Base-by-base conservation (phyloP, 2,113 vertebrate species). In the Ploceus nigricollis region DNA sequence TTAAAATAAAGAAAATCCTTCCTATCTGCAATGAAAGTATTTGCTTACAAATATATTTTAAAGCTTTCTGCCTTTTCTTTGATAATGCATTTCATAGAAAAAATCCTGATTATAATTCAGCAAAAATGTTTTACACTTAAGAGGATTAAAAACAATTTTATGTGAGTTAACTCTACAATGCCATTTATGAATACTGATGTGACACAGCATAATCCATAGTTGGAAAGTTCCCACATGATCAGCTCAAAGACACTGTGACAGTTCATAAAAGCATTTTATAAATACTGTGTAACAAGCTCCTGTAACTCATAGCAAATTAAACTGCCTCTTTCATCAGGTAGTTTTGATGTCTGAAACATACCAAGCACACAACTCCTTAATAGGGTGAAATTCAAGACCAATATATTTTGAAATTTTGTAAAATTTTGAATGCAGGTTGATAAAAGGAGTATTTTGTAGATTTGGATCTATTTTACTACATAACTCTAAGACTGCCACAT, bases 41-140 rank as follows among this genome's bases (percentile, higher is more conserved):
- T 77, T 94, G 56, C 45, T 94, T 82, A 87, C 50, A 35, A 82
- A 91, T 31, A 94, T 57, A 84, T 96, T 96, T 97, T 88, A 30
- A 87, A 94, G 86, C 54, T 75, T 73, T 93, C 27, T 75, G 31
- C 18, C 4, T 40, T 80, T 92, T 57, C 69, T 87, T 91, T 65
- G 15, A 80, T 82, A 94, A 71, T 28, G 68, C 39, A 93, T 96
- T 65, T 89, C 75, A 71, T 31, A 81, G 69, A 82, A 96, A 89
- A 85, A 56, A 9, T 87, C 65, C 69, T 82, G 60, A 95, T 66
- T 93, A 77, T 45, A 91, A 70, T 75, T 82, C 60, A 71, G 91
- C 61, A 56, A 57, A 94, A 96, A 88, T 31, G 51, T 64, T 92
- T 92, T 82, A 42, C 12, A 68, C 8, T 81, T 82, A 69, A 72